Evolutionary conservation across 2,797 vertebrate species (phyloP).

Genomic region (Cuniculus paca): DNA sequence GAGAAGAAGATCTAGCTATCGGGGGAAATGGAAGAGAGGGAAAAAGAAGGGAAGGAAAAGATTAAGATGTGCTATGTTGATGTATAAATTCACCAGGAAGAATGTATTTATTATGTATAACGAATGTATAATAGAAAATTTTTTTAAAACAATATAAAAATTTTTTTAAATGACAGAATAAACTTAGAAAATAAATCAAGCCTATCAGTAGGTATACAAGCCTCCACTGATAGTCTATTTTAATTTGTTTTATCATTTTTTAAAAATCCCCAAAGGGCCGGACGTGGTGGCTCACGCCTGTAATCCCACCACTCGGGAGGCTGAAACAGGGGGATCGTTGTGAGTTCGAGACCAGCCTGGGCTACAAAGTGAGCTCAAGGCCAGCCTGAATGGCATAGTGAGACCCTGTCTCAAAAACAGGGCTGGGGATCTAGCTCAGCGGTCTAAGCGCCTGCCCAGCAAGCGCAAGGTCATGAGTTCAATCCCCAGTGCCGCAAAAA

Average conservation of each 20-base stretch:
- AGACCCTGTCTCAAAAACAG: no score
- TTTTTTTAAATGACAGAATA: not conserved
- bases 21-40: not conserved
- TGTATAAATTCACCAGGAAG: not conserved
- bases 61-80: not conserved
- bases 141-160: not conserved
- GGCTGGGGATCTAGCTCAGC: no score
- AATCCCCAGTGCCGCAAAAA: no score
- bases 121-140: not conserved
- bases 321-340: not conserved
- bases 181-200: constrained; percentile 25
- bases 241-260: not conserved
- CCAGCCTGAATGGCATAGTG: no score
- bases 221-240: not conserved
- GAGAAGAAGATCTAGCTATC: not conserved
- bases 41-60: not conserved
- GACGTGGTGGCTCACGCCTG: not conserved
- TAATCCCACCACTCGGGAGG: not conserved
- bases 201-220: not conserved
- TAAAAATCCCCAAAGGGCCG: not conserved
- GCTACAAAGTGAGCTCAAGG: no score
- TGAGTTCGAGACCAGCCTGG: no score
- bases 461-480: no score
- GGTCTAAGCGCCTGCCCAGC: no score
- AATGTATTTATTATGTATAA: not conserved